These are phyloP conservation scores for Aricia artaxerxes DNA, from an alignment of 2,888 invertebrate species.

Conservation along the genomic window DNA sequence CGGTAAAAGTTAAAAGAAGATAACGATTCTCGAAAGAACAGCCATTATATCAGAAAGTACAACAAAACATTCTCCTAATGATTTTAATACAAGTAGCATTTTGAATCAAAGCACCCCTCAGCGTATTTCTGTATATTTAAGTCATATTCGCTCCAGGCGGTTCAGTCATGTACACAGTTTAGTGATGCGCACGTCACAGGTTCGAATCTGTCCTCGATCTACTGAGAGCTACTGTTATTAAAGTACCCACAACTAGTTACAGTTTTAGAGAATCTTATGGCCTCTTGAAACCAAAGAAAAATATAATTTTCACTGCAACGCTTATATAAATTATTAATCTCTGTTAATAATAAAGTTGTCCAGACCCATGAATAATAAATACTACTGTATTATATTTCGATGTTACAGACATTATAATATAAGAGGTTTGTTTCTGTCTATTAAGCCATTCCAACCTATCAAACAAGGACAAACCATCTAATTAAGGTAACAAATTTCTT, in stretches of 20 bases:
- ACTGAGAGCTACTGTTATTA: not conserved
- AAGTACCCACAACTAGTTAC: not conserved
- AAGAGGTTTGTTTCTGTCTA: too few relatives aligned
- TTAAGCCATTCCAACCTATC: not conserved
- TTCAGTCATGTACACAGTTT: not conserved
- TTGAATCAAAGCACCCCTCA: constrained; percentile 1
- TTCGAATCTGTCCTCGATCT: not conserved
- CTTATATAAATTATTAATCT: too few relatives aligned
- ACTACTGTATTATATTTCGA: too few relatives aligned
- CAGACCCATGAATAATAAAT: too few relatives aligned
- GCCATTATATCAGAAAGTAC: constrained; percentile 6
- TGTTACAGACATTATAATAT: too few relatives aligned
- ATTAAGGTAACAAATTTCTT: not conserved
- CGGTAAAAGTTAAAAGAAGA: not conserved
- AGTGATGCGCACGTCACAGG: constrained; percentile 17
- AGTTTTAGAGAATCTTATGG: not conserved
- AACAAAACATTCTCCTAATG: not conserved
- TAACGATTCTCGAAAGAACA: constrained; percentile 4
- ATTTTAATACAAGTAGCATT: constrained; percentile 27
- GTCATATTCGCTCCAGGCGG: constrained; percentile 20
- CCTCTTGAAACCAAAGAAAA: not conserved
- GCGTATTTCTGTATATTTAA: constrained; percentile 23
- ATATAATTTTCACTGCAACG: too few relatives aligned
- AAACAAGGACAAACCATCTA: not conserved
- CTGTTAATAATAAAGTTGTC: too few relatives aligned